Base-by-base conservation (phyloP, 2,888 invertebrate genomes). In the Schizaphis graminum region DNA sequence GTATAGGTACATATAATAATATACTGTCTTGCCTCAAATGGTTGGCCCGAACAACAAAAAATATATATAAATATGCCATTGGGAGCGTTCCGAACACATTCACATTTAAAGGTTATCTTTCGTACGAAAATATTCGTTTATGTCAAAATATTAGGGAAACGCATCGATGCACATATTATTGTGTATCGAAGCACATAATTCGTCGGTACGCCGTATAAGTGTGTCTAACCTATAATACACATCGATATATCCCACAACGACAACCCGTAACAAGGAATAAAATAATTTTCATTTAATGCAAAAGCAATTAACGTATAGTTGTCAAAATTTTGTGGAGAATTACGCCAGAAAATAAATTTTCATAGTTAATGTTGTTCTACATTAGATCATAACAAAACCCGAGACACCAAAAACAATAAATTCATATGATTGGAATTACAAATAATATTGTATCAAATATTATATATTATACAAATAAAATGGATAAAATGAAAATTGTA, bases 21-120 rank as follows among this genome's bases (percentile, higher is more conserved):
- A 77, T 8, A 77, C 77, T 21, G 21, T 35, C 77, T 77, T 35
- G 21, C 77, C 35, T 77, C 35, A 41, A 77, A 77, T 77, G 21
- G 77, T 77, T 35, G 77, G 77, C 35, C 77, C 21, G 35, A 77
- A 85, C 26, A 44, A 85, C 44, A 41, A 85, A 86, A 28, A 47
- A 28, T 5, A 53, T 53, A 86, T 47, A 49, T 11, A 47, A 47
- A 47, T 86, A 86, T 28, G 16, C 28, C 44, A 44, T 26, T 44
- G 85, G 28, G 41, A 44, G 47, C 87, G 87, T 49, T 21, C 53
- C 10, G 10, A 47, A 49, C n/a, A 53, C n/a, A 49, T 88, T n/a
- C 87, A 53, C 87, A 53, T 53, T 53, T 88, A 88, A 88, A 88
- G 87, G 49, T 88, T 88, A 88, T 88, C 35, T 88, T 21, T 53